Evolutionary conservation across 1,140 invertebrate genomes (phyloP).

Genomic region (Achatina immaculata): DNA sequence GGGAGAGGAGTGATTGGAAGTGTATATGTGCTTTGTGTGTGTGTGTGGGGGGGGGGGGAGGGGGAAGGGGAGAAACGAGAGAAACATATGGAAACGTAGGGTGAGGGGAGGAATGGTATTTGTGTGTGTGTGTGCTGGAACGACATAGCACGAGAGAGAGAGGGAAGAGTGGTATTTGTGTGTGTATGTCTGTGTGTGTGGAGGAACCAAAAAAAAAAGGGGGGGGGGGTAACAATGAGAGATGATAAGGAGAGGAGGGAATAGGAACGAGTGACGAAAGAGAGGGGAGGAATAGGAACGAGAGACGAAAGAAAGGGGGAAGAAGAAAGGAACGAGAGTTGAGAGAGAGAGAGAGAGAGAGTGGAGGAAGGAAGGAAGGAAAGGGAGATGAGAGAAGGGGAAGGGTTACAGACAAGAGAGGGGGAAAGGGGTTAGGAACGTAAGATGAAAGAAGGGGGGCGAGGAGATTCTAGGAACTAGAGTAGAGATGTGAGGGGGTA

Average conservation of each 20-base stretch:
- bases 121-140: neutral
- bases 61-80: slow-evolving; percentile 18
- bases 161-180: slow-evolving; percentile 4
- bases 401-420: neutral
- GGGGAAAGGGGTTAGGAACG: slow-evolving; percentile 2
- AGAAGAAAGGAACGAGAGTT: neutral
- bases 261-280: too few species aligned
- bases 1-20: too few species aligned
- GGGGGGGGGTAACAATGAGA: too few species aligned
- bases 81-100: neutral
- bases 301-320: neutral
- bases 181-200: neutral
- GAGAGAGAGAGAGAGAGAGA: neutral
- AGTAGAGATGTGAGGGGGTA: too few species aligned
- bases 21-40: too few species aligned
- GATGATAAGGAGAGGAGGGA: too few species aligned
- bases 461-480: too few species aligned
- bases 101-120: neutral
- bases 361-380: slow-evolving; percentile 12
- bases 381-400: too few species aligned
- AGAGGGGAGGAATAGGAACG: neutral
- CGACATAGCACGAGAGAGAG: too few species aligned
- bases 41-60: neutral
- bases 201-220: neutral
- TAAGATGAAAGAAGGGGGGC: neutral